phyloP scores from a whole-genome alignment of 2,113 vertebrate genomes.

The Brachypteracias leptosomus region DNA sequence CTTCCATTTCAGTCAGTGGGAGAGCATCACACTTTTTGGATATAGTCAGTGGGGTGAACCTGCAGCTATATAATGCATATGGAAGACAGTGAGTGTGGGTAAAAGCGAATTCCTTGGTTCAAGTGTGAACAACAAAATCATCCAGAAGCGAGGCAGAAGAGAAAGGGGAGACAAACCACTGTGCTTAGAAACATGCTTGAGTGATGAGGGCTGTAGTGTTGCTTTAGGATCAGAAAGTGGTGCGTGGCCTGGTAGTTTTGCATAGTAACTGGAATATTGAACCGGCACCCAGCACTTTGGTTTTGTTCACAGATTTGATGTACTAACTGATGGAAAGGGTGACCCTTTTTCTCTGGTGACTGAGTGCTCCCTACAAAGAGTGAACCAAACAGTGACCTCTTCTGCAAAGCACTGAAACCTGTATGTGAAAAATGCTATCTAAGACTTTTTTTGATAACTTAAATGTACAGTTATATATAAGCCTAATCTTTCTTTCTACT shows the following conservation, averaged over 20 bases:
- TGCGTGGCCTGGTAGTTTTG: background rate
- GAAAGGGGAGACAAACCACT: background rate
- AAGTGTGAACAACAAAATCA: background rate
- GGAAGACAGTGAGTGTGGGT: background rate
- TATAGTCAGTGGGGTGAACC: background rate
- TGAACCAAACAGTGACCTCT: background rate
- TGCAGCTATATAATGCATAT: background rate
- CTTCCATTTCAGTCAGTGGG: background rate
- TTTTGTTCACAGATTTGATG: background rate
- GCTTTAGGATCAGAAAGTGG: background rate
- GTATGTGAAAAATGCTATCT: background rate
- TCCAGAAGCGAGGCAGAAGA: background rate
- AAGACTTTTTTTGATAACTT: background rate
- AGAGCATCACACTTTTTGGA: background rate
- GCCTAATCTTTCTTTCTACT: background rate
- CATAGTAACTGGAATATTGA: background rate
- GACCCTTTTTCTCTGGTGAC: background rate
- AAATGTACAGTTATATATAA: background rate
- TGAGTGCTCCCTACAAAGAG: background rate
- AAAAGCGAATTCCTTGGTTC: background rate
- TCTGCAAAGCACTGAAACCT: background rate
- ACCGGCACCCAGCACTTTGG: rapidly evolving
- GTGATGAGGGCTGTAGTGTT: rapidly evolving
- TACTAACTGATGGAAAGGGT: background rate
- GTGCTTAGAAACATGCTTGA: rapidly evolving